Evolutionary conservation across 1,140 invertebrate species (phyloP).

Genomic region (Gonatopus flavifemur): DNA sequence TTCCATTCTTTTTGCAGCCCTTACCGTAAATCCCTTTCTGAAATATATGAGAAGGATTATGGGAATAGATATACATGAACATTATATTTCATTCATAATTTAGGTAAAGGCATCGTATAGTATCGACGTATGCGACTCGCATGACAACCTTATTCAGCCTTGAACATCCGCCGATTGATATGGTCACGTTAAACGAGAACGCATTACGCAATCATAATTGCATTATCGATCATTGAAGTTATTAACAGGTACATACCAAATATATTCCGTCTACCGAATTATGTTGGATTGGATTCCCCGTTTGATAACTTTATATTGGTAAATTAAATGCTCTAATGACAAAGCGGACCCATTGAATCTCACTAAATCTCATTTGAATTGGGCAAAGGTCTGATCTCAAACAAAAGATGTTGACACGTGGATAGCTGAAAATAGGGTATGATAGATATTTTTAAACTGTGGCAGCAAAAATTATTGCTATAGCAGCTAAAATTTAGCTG

Average conservation of each 20-base stretch:
- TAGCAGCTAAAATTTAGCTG: too few relatives aligned
- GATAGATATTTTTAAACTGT: too few relatives aligned
- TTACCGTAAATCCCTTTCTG: background rate
- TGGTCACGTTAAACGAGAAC: constrained; percentile 7
- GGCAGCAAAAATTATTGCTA: too few relatives aligned
- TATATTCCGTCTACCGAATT: constrained; percentile 2
- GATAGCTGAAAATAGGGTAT: too few relatives aligned
- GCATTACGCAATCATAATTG: constrained; percentile 21
- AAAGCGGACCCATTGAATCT: background rate
- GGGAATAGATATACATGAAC: constrained; percentile 8
- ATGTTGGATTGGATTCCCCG: too few relatives aligned
- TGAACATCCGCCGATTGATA: constrained; percentile 19
- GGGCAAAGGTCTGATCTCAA: too few relatives aligned
- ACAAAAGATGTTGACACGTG: too few relatives aligned
- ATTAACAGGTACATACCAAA: background rate
- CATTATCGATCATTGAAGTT: constrained; percentile 22
- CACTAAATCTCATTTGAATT: too few relatives aligned
- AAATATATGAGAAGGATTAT: background rate
- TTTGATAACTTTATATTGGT: too few relatives aligned
- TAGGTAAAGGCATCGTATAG: constrained; percentile 18
- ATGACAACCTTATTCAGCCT: constrained; percentile 8
- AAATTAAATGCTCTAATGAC: background rate
- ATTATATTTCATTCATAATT: constrained; percentile 3
- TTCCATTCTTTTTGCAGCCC: constrained; percentile 1
- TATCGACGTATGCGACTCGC: background rate